Evolutionary conservation across 2,888 invertebrate genomes (phyloP), one percentile per base, ranked within the genome.

Genomic region (Agrilus cyanescens): DNA sequence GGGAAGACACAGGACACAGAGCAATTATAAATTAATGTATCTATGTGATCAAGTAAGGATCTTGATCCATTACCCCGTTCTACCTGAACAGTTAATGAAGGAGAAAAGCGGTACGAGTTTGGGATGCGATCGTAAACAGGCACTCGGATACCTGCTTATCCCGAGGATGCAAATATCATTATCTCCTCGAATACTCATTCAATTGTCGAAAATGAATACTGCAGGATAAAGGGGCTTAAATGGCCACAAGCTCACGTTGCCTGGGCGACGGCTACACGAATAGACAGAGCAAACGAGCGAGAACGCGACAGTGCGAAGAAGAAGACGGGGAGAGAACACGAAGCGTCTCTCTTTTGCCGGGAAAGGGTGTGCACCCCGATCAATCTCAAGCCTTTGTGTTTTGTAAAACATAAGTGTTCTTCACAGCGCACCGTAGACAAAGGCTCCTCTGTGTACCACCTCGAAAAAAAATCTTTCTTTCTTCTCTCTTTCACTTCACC

Each of bases 111-210:
- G 32, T 38, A 15, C 18, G 31, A 38, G 38, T 40, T 45, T 35
- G 16, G 42, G 41, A 41, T 41, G 15, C 20, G 34, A 32, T 46
- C 49, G 53, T 58, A 57, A 52, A 49, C 54, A 50, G 53, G 57
- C 56, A 57, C 59, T 58, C 57, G 53, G 54, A 55, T 52, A 52
- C 31, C 43, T 38, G 41, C 45, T 37, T 58, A 63, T 62, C 59
- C 62, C 62, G 62, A 62, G 57, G 59, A 63, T 63, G 63, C 63
- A 63, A 63, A 63, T 63, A 62, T 62, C 62, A 63, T 63, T 62
- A 63, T 63, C 63, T 61, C 58, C 62, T 61, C 55, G 63, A 62
- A 60, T 62, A 63, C 59, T 63, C 62, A 63, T 63, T 63, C 63
- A 63, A 63, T 63, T 63, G 63, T 63, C 62, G 62, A 62, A 62